Evolutionary conservation across 1,140 invertebrate genomes (phyloP), one percentile per base, ranked within the genome.

Genomic region (Colletes latitarsis): DNA sequence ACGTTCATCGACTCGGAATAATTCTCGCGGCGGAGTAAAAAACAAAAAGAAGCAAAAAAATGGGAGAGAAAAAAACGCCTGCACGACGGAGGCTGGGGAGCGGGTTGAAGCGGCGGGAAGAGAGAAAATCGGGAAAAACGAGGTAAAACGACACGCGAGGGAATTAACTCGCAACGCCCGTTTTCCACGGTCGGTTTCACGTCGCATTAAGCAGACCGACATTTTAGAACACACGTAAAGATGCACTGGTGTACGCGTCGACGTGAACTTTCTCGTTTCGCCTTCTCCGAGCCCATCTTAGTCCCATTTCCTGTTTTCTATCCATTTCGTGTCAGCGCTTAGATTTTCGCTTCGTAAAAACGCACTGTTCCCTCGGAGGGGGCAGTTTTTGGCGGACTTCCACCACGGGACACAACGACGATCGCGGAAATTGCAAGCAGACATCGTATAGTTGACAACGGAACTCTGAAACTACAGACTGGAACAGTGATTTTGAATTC

Each of bases 91-190:
- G 41, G 41, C 30, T 43, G 4, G n/a, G 21, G 52, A 3, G 21
- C 1, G 12, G 57, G 1, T 30, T 30, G 52, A 41, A 53, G 81
- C 5, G 49, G 66, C 12, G 66, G 63, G 71, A 52, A 58, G 5
- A 68, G 64, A 75, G 74, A 69, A 87, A 83, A 83, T 86, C 71
- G 67, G 46, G 17, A 19, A 72, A 83, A 83, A 78, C 64, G 73
- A 76, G 53, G 19, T 62, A 83, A 63, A 86, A 83, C 58, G 81
- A 83, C 63, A 81, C 77, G 52, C 63, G 41, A 67, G 74, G 43
- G 76, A 81, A 85, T 86, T 86, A 83, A 81, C 70, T 85, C 57
- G 66, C 77, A 66, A 68, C 76, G 66, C 72, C 52, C 62, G 62
- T 79, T 87, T 81, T 84, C 67, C 69, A 75, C 79, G 73, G 55